These are phyloP conservation scores for Chlorops oryzae DNA, from an alignment of 1,140 invertebrate genomes.

Conservation along the genomic window DNA sequence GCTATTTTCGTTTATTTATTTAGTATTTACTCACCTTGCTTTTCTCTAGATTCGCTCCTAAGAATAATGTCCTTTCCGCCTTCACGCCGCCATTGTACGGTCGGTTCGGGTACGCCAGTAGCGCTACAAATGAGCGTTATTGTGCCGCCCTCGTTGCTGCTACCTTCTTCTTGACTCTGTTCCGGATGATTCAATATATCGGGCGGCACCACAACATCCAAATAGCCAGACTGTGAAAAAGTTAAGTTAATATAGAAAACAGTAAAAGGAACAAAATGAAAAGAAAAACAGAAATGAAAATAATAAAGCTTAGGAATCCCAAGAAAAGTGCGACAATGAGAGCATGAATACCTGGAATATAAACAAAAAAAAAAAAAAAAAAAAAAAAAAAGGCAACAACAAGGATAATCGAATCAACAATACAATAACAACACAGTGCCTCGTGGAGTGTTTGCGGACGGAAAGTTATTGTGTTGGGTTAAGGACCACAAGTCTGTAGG, in stretches of 20 bases:
- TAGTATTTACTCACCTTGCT: conserved; percentile 53
- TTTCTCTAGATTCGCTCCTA: conserved; percentile 60
- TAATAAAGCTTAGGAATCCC: neutral
- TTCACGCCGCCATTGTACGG: conserved; percentile 66
- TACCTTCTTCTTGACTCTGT: conserved; percentile 50
- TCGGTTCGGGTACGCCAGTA: conserved; percentile 72
- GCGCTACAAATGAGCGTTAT: conserved; percentile 71
- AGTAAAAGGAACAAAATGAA: neutral
- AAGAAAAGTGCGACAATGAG: neutral
- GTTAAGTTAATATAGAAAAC: neutral
- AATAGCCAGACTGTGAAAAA: conserved; percentile 64
- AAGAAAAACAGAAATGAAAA: neutral
- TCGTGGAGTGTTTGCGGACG: too few species aligned
- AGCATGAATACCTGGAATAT: neutral
- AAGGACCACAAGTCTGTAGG: too few species aligned
- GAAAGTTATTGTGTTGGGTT: too few species aligned
- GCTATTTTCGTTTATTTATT: neutral
- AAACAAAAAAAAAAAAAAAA: neutral
- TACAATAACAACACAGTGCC: too few species aligned
- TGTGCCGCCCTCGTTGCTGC: conserved; percentile 69
- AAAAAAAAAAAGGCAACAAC: neutral
- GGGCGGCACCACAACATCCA: conserved; percentile 77
- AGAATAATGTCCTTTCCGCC: conserved; percentile 67
- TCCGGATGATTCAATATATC: conserved; percentile 67
- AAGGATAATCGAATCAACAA: too few species aligned